phyloP scores from a whole-genome alignment of 2,797 vertebrate species.

The Danio kyathit region DNA sequence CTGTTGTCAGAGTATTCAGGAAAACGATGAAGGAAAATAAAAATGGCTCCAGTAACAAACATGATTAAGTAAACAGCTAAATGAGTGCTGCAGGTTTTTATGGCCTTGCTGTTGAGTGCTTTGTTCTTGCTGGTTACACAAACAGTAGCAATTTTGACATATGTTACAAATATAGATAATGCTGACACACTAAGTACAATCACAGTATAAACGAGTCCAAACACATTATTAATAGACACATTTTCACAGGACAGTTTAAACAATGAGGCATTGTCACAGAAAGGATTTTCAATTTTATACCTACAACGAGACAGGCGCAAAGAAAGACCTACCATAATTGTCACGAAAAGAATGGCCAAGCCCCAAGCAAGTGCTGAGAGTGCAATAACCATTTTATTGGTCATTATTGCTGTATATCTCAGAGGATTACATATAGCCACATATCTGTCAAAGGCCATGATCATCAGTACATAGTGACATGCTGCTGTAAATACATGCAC shows the following conservation, averaged over 20 bases:
- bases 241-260: slow-evolving; percentile 5
- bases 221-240: slow-evolving; percentile 76
- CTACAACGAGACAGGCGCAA: slow-evolving; percentile 73
- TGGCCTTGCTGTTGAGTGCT: slow-evolving; percentile 45
- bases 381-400: slow-evolving; percentile 65
- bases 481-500: slow-evolving; percentile 74
- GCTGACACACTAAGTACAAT: slow-evolving; percentile 68
- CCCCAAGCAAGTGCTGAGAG: slow-evolving; percentile 58
- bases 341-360: slow-evolving; percentile 67
- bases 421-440: slow-evolving; percentile 78
- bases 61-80: slow-evolving; percentile 50
- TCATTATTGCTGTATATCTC: slow-evolving; percentile 70
- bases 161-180: slow-evolving; percentile 58
- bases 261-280: slow-evolving; percentile 71
- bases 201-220: slow-evolving; percentile 72
- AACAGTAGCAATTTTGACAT: slow-evolving; percentile 26
- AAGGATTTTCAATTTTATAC: slow-evolving; percentile 76
- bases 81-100: not conserved
- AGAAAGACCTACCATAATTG: slow-evolving; percentile 70
- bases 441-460: slow-evolving; percentile 80
- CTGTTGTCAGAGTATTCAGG: slow-evolving; percentile 53
- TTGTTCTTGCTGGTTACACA: slow-evolving; percentile 49
- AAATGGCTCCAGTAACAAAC: slow-evolving; percentile 5
- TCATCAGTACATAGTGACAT: slow-evolving; percentile 76
- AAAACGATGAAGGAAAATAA: slow-evolving; percentile 61